Percentiles rank a stretch among this genome's conserved stretches.
Evolutionary conservation across 2,888 invertebrate genomes (phyloP).

Genomic region (Mythimna pallens): DNA sequence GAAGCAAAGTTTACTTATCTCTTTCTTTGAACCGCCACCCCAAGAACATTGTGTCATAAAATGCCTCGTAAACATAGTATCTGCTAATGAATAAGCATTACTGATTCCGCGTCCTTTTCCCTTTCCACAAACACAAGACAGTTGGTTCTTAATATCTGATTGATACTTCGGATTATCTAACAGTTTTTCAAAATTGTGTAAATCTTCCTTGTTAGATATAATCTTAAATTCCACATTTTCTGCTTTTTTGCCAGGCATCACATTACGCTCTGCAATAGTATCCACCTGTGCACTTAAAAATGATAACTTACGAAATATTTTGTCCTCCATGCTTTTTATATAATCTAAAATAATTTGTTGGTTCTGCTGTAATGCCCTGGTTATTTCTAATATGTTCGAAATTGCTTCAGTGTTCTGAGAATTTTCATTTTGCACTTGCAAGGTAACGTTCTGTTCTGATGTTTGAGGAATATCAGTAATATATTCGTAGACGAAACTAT

Average conservation of each 20-base stretch:
- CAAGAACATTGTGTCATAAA: too few relatives aligned
- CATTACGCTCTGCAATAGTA: slow-evolving; percentile 23
- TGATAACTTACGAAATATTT: slow-evolving; percentile 33
- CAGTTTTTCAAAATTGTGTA: too few relatives aligned
- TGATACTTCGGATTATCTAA: too few relatives aligned
- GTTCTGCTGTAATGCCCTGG: slow-evolving; percentile 7
- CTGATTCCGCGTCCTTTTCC: too few relatives aligned
- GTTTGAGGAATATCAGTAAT: slow-evolving; percentile 32
- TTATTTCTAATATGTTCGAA: slow-evolving; percentile 34
- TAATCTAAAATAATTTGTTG: slow-evolving; percentile 4
- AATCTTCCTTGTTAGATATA: too few relatives aligned
- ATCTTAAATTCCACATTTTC: slow-evolving; percentile 28
- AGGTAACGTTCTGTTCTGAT: slow-evolving; percentile 32
- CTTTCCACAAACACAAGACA: too few relatives aligned
- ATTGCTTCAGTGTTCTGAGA: too few relatives aligned
- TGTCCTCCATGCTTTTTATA: slow-evolving; percentile 6
- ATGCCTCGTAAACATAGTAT: too few relatives aligned
- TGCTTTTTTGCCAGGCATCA: slow-evolving; percentile 23
- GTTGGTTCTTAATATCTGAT: slow-evolving; percentile 7
- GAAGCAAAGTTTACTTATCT: too few relatives aligned
- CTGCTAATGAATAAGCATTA: too few relatives aligned
- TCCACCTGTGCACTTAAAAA: slow-evolving; percentile 24
- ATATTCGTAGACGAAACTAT: too few relatives aligned
- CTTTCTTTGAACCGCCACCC: too few relatives aligned
- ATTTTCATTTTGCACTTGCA: slow-evolving; percentile 30